Base-by-base conservation (phyloP, 2,888 invertebrate species). In the Amphipoea lucens region DNA sequence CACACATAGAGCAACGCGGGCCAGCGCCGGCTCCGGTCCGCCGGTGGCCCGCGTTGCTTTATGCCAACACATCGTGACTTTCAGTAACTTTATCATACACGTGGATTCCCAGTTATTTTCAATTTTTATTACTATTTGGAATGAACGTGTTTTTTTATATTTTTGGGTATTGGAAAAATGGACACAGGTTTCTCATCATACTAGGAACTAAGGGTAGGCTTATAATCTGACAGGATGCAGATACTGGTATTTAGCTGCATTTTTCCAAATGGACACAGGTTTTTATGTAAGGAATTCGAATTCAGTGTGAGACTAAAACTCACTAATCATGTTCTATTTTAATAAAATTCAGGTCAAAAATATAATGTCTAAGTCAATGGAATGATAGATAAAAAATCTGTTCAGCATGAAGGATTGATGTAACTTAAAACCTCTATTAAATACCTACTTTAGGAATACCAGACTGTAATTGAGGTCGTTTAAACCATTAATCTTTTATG, bases 401-500 rank as follows among this genome's bases (percentile, higher is more conserved):
- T 74, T 77, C 54, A 67, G 20, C 9, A 62, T 67, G 63, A 83
- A 74, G 57, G 81, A 86, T 81, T 79, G 74, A 78, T 78, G 74
- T 79, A 63, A 83, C 74, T 74, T 57, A 81, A 81, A 88, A 81
- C 23, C 66, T 76, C 57, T 12, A 74, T 79, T 83, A 80, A 77
- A 84, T 84, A 79, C 57, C n/a, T 60, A n/a, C 74, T 87, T 78
- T 77, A 62, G 60, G 67, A 78, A 78, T 83, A 74, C 82, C 69
- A 78, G 48, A 76, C 67, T 66, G 63, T 78, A 74, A 82, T 82
- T 81, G 75, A 71, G 85, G 77, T 29, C 76, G 75, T 69, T 48
- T 60, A 54, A 45, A 65, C 78, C 82, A 88, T 89, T 78, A 81
- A 88, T 88, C 87, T 81, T 81, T 78, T 78, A 77, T 76, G 81